Percentiles rank a stretch among this genome's conserved stretches.
Evolutionary conservation across 2,797 vertebrate species (phyloP).

Genomic region (Alosa sapidissima): DNA sequence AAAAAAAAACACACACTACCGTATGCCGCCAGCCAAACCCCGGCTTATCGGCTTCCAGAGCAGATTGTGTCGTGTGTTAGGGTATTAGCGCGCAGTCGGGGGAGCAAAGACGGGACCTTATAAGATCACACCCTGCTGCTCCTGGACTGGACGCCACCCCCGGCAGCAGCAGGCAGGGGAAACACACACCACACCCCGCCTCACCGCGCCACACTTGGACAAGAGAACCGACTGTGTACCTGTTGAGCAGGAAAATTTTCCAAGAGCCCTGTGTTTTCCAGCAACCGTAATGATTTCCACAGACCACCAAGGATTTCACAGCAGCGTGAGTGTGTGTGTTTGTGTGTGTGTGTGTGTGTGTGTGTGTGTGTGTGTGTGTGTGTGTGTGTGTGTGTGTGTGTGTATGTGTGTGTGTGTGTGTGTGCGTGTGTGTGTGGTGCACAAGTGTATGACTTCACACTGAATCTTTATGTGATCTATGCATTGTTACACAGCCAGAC

Average conservation of each 20-base stretch:
- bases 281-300: not conserved
- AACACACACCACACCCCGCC: not conserved
- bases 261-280: not conserved
- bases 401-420: not conserved
- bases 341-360: too few species aligned
- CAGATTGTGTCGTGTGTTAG: conserved; percentile 3
- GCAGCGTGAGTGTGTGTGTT: too few species aligned
- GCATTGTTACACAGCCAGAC: not conserved
- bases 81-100: conserved; percentile 8
- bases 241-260: conserved; percentile 3
- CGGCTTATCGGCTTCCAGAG: not conserved
- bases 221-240: not conserved
- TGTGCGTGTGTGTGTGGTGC: not conserved
- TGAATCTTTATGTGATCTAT: not conserved
- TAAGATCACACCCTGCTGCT: conserved; percentile 5
- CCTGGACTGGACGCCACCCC: not conserved
- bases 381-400: too few species aligned
- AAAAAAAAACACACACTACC: not conserved
- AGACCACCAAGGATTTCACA: conserved; percentile 4
- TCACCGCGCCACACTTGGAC: not conserved
- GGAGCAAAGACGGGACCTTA: conserved; percentile 2
- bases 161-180: not conserved
- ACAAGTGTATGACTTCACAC: not conserved
- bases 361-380: too few species aligned
- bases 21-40: not conserved